Evolutionary conservation across 1,140 invertebrate species (phyloP).

Genomic region (Adoxophyes honmai): DNA sequence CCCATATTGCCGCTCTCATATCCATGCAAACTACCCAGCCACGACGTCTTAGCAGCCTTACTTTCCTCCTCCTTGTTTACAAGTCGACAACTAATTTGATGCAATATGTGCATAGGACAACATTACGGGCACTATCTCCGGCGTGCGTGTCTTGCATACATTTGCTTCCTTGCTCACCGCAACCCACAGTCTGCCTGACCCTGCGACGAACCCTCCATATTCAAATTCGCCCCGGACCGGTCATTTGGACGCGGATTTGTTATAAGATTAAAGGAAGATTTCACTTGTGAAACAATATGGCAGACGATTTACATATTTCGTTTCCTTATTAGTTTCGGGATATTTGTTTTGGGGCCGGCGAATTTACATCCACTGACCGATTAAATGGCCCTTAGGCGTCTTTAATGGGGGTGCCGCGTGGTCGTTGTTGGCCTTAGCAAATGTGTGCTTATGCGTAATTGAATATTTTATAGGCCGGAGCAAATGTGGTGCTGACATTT

Average conservation of each 20-base stretch:
- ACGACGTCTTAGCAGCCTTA: slow-evolving; percentile 69
- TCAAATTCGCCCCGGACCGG: slow-evolving; percentile 70
- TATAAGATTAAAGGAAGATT: slow-evolving; percentile 79
- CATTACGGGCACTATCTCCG: slow-evolving; percentile 68
- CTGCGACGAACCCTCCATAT: slow-evolving; percentile 70
- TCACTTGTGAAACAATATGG: slow-evolving; percentile 77
- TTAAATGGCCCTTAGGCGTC: slow-evolving; percentile 76
- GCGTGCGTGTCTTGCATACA: slow-evolving; percentile 72
- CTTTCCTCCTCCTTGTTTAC: slow-evolving; percentile 71
- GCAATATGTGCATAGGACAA: slow-evolving; percentile 78
- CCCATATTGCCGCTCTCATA: slow-evolving; percentile 73
- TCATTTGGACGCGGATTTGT: slow-evolving; percentile 78
- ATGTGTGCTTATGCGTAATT: slow-evolving; percentile 76
- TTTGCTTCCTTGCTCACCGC: slow-evolving; percentile 56
- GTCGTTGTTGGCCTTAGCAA: slow-evolving; percentile 73
- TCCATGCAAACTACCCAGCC: slow-evolving; percentile 73
- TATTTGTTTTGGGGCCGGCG: slow-evolving; percentile 73
- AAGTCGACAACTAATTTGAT: slow-evolving; percentile 78
- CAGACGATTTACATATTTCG: slow-evolving; percentile 76
- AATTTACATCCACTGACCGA: slow-evolving; percentile 77
- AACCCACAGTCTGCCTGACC: slow-evolving; percentile 57
- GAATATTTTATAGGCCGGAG: slow-evolving; percentile 72
- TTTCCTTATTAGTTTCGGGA: slow-evolving; percentile 77
- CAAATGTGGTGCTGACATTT: slow-evolving; percentile 61
- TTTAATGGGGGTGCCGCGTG: slow-evolving; percentile 76